These are phyloP conservation scores for Intellagama lesueurii DNA, from an alignment of 2,797 vertebrate species.

Conservation along the genomic window DNA sequence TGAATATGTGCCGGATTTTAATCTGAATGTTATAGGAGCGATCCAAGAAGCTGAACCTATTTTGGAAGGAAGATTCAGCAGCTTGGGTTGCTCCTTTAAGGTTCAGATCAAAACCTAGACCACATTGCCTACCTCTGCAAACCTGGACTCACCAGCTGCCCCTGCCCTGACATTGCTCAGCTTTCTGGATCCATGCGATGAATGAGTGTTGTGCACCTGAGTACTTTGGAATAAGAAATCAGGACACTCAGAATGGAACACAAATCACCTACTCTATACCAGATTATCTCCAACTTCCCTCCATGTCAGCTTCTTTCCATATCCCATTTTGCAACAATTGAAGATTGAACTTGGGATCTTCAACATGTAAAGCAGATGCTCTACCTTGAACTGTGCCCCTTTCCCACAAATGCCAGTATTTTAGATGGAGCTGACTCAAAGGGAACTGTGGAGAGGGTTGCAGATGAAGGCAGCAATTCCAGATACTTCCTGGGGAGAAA, in stretches of 20 bases:
- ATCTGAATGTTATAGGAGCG: too few relatives aligned
- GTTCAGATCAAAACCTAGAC: too few relatives aligned
- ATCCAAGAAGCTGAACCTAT: too few relatives aligned
- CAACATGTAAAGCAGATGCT: too few relatives aligned
- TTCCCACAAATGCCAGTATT: background rate
- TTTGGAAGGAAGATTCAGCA: too few relatives aligned
- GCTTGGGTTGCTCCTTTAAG: too few relatives aligned
- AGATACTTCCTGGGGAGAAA: background rate
- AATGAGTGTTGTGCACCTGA: background rate
- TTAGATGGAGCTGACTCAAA: background rate
- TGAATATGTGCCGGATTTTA: too few relatives aligned
- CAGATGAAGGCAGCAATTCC: background rate
- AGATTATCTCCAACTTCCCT: background rate
- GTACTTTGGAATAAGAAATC: background rate
- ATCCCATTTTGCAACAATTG: background rate
- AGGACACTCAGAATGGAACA: too few relatives aligned
- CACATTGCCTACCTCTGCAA: too few relatives aligned
- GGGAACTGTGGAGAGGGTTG: background rate
- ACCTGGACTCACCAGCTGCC: too few relatives aligned
- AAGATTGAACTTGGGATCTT: too few relatives aligned
- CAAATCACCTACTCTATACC: background rate
- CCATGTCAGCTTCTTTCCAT: background rate
- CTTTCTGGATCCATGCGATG: background rate
- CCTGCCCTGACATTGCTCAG: background rate
- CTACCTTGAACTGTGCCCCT: too few relatives aligned